Evolutionary conservation across 2,888 invertebrate species (phyloP), one percentile per base, ranked within the genome.

Genomic region (Silvanus unidentatus): DNA sequence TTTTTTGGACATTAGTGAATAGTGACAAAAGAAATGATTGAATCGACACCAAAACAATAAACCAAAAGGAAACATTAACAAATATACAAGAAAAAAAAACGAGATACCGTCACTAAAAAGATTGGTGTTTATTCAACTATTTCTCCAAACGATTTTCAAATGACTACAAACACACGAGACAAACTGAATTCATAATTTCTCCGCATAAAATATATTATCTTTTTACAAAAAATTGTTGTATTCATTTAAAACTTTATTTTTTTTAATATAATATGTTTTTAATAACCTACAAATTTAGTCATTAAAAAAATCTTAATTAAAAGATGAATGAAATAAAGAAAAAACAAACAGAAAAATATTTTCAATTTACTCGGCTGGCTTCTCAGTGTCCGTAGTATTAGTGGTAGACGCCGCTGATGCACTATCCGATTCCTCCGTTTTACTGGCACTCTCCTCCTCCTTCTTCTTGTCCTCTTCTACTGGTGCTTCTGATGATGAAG

Each of bases 341-440:
- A 52, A 54, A 49, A 47, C 36, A 22, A 22, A 50, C 44, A 51
- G 55, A 52, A 43, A 44, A 32, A 53, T 51, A 50, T 53, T 54
- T 15, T 37, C 45, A 54, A 54, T 54, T 66, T 66, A 69, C 63
- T 69, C 68, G 53, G 66, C 63, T 51, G 66, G 57, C 56, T 68
- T 62, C 16, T 65, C 66, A 44, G 59, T 60, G 45, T 65, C 67
- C 52, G 62, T 60, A 50, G 63, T 58, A 53, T 58, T 62, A 38
- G 58, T 50, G 34, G 58, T 44, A 37, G 51, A 50, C 53, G 53
- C 53, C 47, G 36, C 40, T 44, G 44, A 50, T 58, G 39, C 52
- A n/a, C n/a, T 61, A 60, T 53, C 63, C 58, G 54, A 57, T 57
- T 50, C 49, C 13, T 13, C 16, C 32, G 4, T n/a, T 16, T 37